phyloP scores from a whole-genome alignment of 2,797 vertebrate species.

The Epinephelus awoara region DNA sequence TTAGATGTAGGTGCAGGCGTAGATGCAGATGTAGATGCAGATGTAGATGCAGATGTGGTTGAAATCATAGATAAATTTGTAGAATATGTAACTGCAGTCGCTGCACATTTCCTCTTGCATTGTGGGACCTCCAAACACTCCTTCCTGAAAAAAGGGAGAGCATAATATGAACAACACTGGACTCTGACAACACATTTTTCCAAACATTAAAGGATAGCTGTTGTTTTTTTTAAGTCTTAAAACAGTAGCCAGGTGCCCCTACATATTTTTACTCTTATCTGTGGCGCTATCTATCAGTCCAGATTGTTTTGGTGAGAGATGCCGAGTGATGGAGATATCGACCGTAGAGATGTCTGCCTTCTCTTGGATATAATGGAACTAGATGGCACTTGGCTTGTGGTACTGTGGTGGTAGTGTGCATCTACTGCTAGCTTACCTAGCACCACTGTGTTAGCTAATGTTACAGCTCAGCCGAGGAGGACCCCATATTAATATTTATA shows the following conservation, averaged over 20 bases:
- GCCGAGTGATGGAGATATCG: no score
- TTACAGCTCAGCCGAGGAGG: no score
- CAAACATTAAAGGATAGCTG: not conserved
- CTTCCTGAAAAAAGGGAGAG: not conserved
- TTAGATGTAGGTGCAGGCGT: not conserved
- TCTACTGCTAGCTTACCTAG: no score
- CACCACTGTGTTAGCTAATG: no score
- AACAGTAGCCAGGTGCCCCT: not conserved
- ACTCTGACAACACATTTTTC: not conserved
- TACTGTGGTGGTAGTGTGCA: no score
- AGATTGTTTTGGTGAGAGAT: no score
- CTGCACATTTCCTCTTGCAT: not conserved
- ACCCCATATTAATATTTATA: no score
- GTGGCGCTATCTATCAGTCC: no score
- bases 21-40: not conserved
- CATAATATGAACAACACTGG: not conserved
- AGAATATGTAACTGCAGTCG: rapidly evolving
- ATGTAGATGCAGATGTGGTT: not conserved
- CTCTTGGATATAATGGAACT: no score
- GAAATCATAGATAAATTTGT: not conserved
- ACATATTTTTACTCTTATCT: no score
- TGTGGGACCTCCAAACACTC: rapidly evolving
- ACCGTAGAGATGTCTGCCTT: no score
- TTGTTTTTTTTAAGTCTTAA: not conserved
- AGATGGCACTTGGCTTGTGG: no score